A percentile compares a stretch with the other conserved stretches of the same genome.
These are phyloP conservation scores for Eupithecia subfuscata DNA, from an alignment of 2,888 invertebrate genomes.

Conservation along the genomic window DNA sequence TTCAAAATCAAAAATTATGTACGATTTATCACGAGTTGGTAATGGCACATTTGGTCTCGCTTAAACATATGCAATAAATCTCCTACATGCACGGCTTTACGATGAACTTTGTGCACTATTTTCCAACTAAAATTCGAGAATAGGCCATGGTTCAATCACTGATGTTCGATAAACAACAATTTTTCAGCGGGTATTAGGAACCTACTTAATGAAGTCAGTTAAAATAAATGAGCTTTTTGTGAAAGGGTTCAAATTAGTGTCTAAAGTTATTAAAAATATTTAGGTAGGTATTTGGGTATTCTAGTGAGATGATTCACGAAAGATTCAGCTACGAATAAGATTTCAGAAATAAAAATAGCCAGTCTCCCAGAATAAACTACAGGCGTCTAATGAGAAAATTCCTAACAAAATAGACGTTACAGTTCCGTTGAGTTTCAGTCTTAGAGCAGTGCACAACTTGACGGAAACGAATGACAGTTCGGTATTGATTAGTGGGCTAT, in stretches of 20 bases:
- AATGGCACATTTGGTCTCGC: slow-evolving; percentile 38
- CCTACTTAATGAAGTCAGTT: slow-evolving; percentile 11
- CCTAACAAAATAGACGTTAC: slow-evolving; percentile 12
- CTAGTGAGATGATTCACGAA: neutral
- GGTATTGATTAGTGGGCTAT: slow-evolving; percentile 45
- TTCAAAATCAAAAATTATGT: neutral
- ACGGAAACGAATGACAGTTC: slow-evolving; percentile 28
- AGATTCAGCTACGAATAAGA: neutral
- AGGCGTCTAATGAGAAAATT: slow-evolving; percentile 12
- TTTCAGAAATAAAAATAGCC: neutral
- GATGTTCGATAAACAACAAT: slow-evolving; percentile 32
- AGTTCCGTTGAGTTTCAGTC: slow-evolving; percentile 29
- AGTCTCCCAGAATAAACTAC: neutral
- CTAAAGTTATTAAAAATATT: neutral
- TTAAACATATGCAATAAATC: slow-evolving; percentile 40
- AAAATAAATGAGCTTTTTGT: neutral
- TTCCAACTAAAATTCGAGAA: slow-evolving; percentile 40
- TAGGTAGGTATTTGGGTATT: neutral
- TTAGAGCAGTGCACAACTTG: slow-evolving; percentile 37
- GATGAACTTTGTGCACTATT: slow-evolving; percentile 45
- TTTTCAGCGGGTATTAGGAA: slow-evolving; percentile 30
- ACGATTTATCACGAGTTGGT: slow-evolving; percentile 10
- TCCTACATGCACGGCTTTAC: slow-evolving; percentile 35
- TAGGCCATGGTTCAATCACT: slow-evolving; percentile 41
- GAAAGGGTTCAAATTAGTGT: neutral